Conservation (phyloP, 2,797 vertebrate genomes). For the Yasuhikotakia modesta region DNA sequence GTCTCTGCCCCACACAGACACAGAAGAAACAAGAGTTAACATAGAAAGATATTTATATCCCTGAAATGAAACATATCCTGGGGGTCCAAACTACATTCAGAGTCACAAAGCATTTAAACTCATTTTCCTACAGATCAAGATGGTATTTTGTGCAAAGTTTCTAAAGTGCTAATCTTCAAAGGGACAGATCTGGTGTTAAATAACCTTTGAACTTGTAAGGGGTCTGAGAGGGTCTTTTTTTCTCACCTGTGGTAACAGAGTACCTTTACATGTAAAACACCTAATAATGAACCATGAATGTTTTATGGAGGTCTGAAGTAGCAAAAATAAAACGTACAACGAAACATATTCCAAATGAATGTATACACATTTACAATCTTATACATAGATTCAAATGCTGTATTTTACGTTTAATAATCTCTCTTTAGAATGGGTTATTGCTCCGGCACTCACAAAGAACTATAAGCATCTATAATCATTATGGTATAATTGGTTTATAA, state of each 20-base stretch:
- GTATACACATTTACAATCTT: not conserved
- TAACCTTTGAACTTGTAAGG: constrained; percentile 48
- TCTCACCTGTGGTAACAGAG: constrained; percentile 7
- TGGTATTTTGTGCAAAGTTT: constrained; percentile 19
- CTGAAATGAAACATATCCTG: constrained; percentile 20
- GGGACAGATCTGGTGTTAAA: constrained; percentile 36
- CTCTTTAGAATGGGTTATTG: not conserved
- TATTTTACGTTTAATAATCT: not conserved
- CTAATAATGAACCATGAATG: constrained; percentile 10
- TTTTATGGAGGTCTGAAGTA: constrained; percentile 12
- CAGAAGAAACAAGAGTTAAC: not conserved
- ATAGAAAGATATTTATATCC: constrained; percentile 29
- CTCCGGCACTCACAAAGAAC: not conserved
- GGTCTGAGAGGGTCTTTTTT: not conserved
- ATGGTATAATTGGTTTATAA: not conserved
- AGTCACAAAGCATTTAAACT: constrained; percentile 8
- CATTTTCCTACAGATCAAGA: constrained; percentile 33
- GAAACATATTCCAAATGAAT: not conserved
- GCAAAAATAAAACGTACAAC: not conserved
- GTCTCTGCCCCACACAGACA: constrained; percentile 8
- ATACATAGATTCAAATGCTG: not conserved
- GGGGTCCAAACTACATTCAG: constrained; percentile 15
- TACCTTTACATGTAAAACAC: constrained; percentile 1
- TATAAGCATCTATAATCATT: not conserved
- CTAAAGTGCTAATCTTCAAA: constrained; percentile 38